Percentiles rank a stretch among this genome's conserved stretches.
phyloP scores from a whole-genome alignment of 2,888 invertebrate species.

The Chromoteleia sp. region DNA sequence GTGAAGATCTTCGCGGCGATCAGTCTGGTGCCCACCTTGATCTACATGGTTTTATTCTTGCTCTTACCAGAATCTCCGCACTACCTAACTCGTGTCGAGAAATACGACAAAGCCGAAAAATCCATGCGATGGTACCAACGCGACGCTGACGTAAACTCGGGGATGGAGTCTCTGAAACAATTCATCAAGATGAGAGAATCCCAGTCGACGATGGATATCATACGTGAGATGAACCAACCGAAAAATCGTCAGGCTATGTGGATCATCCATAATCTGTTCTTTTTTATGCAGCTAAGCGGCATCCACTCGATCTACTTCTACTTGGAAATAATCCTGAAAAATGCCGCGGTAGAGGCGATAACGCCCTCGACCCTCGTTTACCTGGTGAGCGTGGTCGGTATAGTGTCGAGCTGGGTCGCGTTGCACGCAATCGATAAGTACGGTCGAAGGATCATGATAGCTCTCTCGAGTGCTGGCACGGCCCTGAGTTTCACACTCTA shows the following conservation, averaged over 20 bases:
- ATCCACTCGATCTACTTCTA: constrained; percentile 78
- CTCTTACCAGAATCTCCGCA: constrained; percentile 80
- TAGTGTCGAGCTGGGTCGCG: constrained; percentile 74
- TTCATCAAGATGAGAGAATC: constrained; percentile 73
- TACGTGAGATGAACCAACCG: constrained; percentile 59
- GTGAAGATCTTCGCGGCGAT: constrained; percentile 75
- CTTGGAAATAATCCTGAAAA: constrained; percentile 79
- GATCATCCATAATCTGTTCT: constrained; percentile 74
- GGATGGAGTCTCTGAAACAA: constrained; percentile 73
- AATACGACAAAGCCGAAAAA: constrained; percentile 72
- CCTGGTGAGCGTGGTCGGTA: constrained; percentile 74
- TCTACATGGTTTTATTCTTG: constrained; percentile 74
- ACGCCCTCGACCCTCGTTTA: constrained; percentile 77
- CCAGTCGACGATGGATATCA: constrained; percentile 50
- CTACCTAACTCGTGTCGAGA: constrained; percentile 71
- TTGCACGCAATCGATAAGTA: constrained; percentile 77
- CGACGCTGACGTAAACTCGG: constrained; percentile 72
- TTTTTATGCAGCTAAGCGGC: constrained; percentile 79
- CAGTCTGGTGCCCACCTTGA: constrained; percentile 74
- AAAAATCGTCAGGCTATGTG: constrained; percentile 74
- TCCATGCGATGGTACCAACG: constrained; percentile 79
- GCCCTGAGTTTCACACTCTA: constrained; percentile 71
- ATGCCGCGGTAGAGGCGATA: constrained; percentile 73
- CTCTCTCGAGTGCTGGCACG: constrained; percentile 75
- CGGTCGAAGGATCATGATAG: constrained; percentile 78